These are phyloP conservation scores for Cariama cristata DNA, from an alignment of 2,113 vertebrate species.

Conservation along the genomic window DNA sequence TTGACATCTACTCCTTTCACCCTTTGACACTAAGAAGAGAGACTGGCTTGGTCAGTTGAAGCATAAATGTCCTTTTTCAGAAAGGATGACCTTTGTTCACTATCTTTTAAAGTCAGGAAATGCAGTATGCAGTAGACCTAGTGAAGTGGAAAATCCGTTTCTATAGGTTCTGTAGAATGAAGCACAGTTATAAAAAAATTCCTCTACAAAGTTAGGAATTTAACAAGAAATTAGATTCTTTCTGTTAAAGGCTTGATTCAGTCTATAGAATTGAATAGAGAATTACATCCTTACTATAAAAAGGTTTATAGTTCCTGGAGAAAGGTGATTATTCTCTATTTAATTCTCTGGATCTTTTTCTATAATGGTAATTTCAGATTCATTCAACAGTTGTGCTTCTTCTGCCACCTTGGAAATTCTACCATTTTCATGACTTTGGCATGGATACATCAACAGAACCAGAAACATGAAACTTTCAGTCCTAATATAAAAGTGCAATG, in stretches of 20 bases:
- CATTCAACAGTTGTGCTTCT: background rate
- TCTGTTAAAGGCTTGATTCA: background rate
- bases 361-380: constrained; percentile 28
- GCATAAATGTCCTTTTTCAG: background rate
- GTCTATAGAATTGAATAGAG: constrained; percentile 12
- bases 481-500: background rate
- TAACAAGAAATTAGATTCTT: constrained; percentile 36
- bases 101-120: background rate
- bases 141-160: constrained; percentile 38
- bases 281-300: background rate
- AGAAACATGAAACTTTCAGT: background rate
- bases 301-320: background rate
- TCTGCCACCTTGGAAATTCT: constrained; percentile 12
- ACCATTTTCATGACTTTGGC: background rate
- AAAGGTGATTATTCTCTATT: constrained; percentile 45
- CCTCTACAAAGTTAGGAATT: background rate
- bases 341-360: constrained; percentile 1
- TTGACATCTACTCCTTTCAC: background rate
- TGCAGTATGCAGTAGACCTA: background rate
- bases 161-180: background rate
- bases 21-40: background rate
- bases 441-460: background rate
- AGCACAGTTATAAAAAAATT: background rate
- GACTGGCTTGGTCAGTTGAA: background rate
- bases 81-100: background rate